Conservation (phyloP, 2,113 vertebrate genomes). For the Nothocercus julius region DNA sequence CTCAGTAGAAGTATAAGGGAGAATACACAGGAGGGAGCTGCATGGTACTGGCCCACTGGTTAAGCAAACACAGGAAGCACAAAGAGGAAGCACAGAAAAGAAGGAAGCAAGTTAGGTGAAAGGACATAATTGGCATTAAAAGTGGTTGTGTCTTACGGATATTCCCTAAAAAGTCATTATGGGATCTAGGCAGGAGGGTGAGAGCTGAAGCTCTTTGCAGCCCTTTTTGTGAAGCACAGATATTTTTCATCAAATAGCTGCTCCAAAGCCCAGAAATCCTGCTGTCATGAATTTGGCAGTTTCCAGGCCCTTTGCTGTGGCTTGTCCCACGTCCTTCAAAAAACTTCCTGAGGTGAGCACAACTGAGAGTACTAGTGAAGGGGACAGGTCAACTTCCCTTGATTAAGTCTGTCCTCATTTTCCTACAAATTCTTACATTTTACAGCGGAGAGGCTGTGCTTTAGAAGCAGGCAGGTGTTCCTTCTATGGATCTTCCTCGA, state of each 20-base stretch:
- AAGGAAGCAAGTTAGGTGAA: neutral
- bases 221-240: neutral
- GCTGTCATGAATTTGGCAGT: neutral
- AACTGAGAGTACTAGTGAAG: neutral
- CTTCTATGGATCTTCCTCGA: neutral
- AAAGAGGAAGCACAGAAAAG: neutral
- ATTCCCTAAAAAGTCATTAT: neutral
- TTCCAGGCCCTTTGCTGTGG: neutral
- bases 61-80: neutral
- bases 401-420: neutral
- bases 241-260: neutral
- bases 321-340: neutral
- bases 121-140: neutral
- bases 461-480: neutral
- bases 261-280: neutral
- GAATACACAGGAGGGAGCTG: neutral
- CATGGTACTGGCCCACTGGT: neutral
- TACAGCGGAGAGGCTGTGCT: neutral
- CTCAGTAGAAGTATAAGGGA: neutral
- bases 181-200: neutral
- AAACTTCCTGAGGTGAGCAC: neutral
- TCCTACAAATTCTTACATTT: neutral
- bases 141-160: neutral
- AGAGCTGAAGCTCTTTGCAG: neutral
- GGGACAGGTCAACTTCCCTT: neutral